Conservation (phyloP, 2,888 invertebrate genomes). For the Catocala nupta region DNA sequence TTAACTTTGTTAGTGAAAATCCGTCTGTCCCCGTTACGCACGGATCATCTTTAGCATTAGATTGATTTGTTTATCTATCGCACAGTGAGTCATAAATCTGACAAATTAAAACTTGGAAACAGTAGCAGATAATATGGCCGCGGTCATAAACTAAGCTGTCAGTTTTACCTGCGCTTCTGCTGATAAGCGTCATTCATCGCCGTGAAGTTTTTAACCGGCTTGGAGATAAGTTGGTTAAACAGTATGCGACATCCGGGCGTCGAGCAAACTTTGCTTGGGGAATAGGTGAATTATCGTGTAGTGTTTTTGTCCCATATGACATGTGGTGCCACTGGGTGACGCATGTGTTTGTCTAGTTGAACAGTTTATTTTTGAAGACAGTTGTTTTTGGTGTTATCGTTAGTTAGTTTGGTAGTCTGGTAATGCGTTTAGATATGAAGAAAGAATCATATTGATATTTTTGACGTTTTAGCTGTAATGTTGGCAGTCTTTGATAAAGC, state of each 20-base stretch:
- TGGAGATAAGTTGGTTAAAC: constrained; percentile 74
- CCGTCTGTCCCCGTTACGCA: constrained; percentile 59
- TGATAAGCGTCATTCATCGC: constrained; percentile 77
- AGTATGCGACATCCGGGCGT: constrained; percentile 76
- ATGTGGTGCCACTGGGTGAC: constrained; percentile 60
- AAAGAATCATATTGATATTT: background rate
- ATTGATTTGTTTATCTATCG: constrained; percentile 46
- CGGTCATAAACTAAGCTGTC: constrained; percentile 70
- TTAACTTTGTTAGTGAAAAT: constrained; percentile 74
- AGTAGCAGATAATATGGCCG: constrained; percentile 60
- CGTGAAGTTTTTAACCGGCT: constrained; percentile 57
- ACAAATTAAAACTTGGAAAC: constrained; percentile 57
- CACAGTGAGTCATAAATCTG: constrained; percentile 47
- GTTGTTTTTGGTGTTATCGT: constrained; percentile 19
- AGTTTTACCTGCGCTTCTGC: constrained; percentile 61
- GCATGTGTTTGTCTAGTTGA: constrained; percentile 53
- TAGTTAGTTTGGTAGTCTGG: constrained; percentile 1
- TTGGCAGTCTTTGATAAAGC: no score
- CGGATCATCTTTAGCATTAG: constrained; percentile 39
- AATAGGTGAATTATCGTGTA: constrained; percentile 51
- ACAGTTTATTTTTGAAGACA: constrained; percentile 32
- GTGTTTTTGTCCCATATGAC: constrained; percentile 57
- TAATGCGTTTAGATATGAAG: background rate
- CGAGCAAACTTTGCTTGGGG: constrained; percentile 62
- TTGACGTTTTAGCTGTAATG: background rate